A percentile compares a stretch with the other conserved stretches of the same genome.
phyloP scores from a whole-genome alignment of 1,140 invertebrate species.

The Subanguina moxae region DNA sequence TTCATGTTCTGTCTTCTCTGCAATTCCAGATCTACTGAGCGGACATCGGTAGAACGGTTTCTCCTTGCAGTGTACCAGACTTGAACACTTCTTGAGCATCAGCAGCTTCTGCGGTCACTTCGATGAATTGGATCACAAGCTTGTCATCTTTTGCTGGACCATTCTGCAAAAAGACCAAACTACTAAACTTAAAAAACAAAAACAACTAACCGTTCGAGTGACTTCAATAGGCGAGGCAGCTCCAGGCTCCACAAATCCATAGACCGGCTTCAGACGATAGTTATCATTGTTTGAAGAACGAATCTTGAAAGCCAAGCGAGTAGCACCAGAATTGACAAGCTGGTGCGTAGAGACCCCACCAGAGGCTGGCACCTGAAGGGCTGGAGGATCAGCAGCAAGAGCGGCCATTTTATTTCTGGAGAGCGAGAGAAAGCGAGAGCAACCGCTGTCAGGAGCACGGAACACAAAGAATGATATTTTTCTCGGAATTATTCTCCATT shows the following conservation, averaged over 20 bases:
- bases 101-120: conserved; percentile 37
- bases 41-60: conserved; percentile 37
- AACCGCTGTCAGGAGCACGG: no score
- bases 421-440: no score
- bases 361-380: conserved; percentile 22
- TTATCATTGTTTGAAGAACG: conserved; percentile 53
- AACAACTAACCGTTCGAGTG: conserved; percentile 38
- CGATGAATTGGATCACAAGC: conserved; percentile 41
- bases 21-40: conserved; percentile 8
- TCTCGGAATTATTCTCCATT: no score
- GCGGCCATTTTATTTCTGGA: not conserved
- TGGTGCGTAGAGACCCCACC: conserved; percentile 29
- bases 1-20: no score
- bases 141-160: conserved; percentile 50
- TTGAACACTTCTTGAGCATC: conserved; percentile 41
- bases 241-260: conserved; percentile 47
- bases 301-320: conserved; percentile 51
- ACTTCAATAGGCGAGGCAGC: conserved; percentile 29
- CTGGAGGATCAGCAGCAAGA: conserved; percentile 30
- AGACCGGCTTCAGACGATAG: conserved; percentile 49
- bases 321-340: conserved; percentile 18
- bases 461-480: no score
- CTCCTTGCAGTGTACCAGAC: conserved; percentile 32
- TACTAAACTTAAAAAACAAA: not conserved
- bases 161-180: conserved; percentile 9